Percentiles rank a stretch among this genome's conserved stretches.
Conservation (phyloP, 2,888 invertebrate species). For the Melinaea menophilus region DNA sequence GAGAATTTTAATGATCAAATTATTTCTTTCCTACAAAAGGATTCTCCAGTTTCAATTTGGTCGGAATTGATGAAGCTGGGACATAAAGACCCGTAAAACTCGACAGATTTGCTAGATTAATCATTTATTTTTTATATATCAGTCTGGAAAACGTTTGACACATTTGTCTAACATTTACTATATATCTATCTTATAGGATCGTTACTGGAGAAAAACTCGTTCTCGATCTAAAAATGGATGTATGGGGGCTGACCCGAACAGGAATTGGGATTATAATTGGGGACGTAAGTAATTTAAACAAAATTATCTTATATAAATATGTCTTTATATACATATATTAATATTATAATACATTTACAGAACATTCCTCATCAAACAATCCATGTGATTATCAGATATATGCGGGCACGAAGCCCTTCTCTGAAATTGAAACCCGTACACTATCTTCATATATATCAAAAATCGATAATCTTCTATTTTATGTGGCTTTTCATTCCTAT, state of each 20-base stretch:
- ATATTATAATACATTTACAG: conserved; percentile 23
- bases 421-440: conserved; percentile 81
- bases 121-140: neutral
- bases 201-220: conserved; percentile 86
- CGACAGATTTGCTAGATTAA: too few species aligned
- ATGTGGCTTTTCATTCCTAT: conserved; percentile 86
- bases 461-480: conserved; percentile 76
- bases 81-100: too few species aligned
- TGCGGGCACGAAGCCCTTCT: conserved; percentile 82
- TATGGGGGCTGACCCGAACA: conserved; percentile 85
- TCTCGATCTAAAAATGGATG: conserved; percentile 71
- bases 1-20: conserved; percentile 2
- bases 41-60: too few species aligned
- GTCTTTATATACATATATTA: neutral
- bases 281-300: conserved; percentile 46
- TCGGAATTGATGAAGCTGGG: too few species aligned
- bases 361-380: conserved; percentile 57
- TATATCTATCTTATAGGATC: conserved; percentile 65
- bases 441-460: conserved; percentile 76
- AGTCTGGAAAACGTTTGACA: too few species aligned
- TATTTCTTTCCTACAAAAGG: too few species aligned
- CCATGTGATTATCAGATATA: conserved; percentile 83
- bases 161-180: neutral
- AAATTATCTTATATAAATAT: neutral
- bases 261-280: conserved; percentile 85